Evolutionary conservation across 1,140 invertebrate genomes (phyloP).

Genomic region (Nixonia krombeini): DNA sequence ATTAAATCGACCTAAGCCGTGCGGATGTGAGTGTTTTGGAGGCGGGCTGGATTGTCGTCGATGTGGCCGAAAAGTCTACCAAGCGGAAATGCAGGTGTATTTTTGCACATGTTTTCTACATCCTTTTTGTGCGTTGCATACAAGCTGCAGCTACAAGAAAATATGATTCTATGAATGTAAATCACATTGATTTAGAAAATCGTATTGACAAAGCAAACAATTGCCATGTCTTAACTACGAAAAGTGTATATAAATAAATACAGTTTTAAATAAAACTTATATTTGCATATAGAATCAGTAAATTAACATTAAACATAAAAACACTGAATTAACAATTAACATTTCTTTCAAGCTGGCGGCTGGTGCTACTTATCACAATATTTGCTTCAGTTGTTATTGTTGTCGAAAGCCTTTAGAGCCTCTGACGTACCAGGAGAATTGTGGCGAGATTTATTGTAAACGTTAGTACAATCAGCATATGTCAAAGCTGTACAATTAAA

Average conservation of each 20-base stretch:
- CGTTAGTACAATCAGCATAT: constrained; percentile 66
- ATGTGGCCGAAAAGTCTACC: constrained; percentile 63
- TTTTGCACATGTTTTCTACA: too few relatives aligned
- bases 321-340: constrained; percentile 3
- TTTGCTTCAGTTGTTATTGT: constrained; percentile 72
- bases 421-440: constrained; percentile 69
- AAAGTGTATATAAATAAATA: too few relatives aligned
- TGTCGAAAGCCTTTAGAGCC: constrained; percentile 71
- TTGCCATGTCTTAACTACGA: not conserved
- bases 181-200: too few relatives aligned
- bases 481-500: too few relatives aligned
- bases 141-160: too few relatives aligned
- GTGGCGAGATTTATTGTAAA: constrained; percentile 72
- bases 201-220: not conserved
- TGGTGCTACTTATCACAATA: constrained; percentile 68
- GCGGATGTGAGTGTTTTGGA: constrained; percentile 57
- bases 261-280: too few relatives aligned
- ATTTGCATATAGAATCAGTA: too few relatives aligned
- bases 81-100: constrained; percentile 63
- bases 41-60: constrained; percentile 60
- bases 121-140: too few relatives aligned
- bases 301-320: not conserved
- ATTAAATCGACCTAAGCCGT: constrained; percentile 33
- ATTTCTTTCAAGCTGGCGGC: constrained; percentile 46
- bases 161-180: too few relatives aligned